Evolutionary conservation across 92 coral and sea anemone genomes (phyloP), one percentile per base, ranked within the genome.

Genomic region (Phymanthus crucifer): DNA sequence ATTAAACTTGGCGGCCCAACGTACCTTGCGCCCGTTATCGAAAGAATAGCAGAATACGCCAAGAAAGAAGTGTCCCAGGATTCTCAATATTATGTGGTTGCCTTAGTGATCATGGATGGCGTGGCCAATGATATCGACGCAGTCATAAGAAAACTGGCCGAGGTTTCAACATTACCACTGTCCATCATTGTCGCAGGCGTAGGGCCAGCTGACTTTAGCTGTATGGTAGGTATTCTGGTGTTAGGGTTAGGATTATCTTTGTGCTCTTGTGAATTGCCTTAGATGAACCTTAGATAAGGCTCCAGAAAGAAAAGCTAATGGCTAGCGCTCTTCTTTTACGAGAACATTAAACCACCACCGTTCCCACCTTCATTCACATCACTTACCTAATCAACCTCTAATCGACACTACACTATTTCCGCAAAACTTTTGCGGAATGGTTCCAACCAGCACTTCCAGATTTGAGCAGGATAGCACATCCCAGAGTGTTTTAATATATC

Each of bases 181-280:
- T 92, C 98, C n/a, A 88, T 95, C 29, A 94, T 95, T 19, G 77
- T 95, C 19, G 94, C 84, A 81, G 98, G 98, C 29, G 91, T 95
- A 18, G 98, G 98, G 16, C 97, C 97, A 10, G 87, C 97, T 57
- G 93, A 93, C 58, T 95, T 95, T 69, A 84, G 78, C n/a, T 81
- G 91, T 19, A 90, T 95, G 98, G 98, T 94, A 56, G 71, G 96
- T 26, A 24, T 27, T n/a, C n/a, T n/a, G n/a, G n/a, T n/a, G n/a
- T n/a, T n/a, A n/a, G n/a, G n/a, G n/a, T n/a, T n/a, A n/a, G n/a
- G n/a, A n/a, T n/a, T n/a, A n/a, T n/a, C n/a, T n/a, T n/a, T n/a
- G n/a, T n/a, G n/a, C n/a, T n/a, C n/a, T n/a, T n/a, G n/a, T n/a
- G n/a, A n/a, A n/a, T n/a, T n/a, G n/a, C n/a, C n/a, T n/a, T n/a